Evolutionary conservation across 2,113 vertebrate species (phyloP).

Genomic region (Strix aluco): DNA sequence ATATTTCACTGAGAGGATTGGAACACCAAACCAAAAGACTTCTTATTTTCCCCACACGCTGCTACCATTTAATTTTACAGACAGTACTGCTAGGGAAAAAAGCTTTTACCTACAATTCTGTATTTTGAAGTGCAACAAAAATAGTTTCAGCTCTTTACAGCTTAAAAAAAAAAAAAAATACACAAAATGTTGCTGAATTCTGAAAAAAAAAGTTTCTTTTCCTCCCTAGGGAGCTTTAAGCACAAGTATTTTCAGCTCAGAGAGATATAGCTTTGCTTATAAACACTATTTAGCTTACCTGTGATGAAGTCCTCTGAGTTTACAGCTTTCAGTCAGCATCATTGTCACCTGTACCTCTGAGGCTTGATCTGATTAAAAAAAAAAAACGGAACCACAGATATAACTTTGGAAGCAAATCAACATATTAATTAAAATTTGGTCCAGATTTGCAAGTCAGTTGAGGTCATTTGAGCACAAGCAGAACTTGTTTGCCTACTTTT

Average conservation of each 20-base stretch:
- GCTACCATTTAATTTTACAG: not conserved
- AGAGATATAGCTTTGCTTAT: not conserved
- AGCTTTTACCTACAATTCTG: not conserved
- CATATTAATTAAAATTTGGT: not conserved
- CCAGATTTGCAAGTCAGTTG: not conserved
- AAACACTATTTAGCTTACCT: conserved; percentile 75
- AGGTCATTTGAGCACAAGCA: not conserved
- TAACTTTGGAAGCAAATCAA: not conserved
- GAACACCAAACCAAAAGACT: not conserved
- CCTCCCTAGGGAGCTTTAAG: not conserved
- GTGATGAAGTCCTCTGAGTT: conserved; percentile 96
- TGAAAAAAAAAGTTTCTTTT: not conserved
- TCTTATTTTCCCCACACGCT: not conserved
- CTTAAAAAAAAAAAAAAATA: not conserved
- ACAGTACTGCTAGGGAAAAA: not conserved
- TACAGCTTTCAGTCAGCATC: conserved; percentile 99
- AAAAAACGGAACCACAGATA: not conserved
- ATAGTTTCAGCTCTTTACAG: not conserved
- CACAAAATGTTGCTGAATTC: not conserved
- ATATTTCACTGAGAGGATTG: not conserved
- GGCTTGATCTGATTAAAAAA: conserved; percentile 85
- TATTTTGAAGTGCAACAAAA: not conserved
- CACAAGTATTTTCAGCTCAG: not conserved
- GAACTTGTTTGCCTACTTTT: not conserved
- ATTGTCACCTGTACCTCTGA: conserved; percentile 98